These are phyloP conservation scores for Corvus hawaiiensis DNA, from an alignment of 2,113 vertebrate genomes.

Conservation along the genomic window DNA sequence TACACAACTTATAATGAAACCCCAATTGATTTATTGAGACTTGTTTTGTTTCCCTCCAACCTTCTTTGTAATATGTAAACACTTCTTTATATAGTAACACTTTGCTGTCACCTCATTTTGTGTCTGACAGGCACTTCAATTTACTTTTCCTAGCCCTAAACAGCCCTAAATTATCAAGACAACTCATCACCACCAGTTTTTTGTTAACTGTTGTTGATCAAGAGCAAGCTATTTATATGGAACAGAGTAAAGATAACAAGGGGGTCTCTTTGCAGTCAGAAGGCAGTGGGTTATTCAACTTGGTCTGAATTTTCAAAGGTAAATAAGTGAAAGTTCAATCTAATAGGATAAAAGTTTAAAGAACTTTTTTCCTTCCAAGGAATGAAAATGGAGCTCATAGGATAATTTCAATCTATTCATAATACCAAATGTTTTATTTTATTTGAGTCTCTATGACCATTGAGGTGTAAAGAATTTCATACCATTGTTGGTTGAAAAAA, in stretches of 20 bases:
- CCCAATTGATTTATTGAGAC: fast-evolving
- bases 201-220: not conserved
- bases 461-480: not conserved
- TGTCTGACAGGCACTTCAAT: not conserved
- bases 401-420: not conserved
- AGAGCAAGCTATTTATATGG: not conserved
- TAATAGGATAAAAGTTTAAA: not conserved
- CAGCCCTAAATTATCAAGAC: not conserved
- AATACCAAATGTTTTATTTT: not conserved
- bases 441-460: not conserved
- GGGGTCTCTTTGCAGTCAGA: not conserved
- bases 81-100: not conserved
- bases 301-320: not conserved
- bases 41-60: not conserved
- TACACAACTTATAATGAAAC: not conserved
- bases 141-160: not conserved
- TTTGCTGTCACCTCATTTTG: not conserved
- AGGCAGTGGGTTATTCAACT: not conserved
- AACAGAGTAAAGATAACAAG: not conserved
- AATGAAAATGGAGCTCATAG: not conserved
- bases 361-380: not conserved
- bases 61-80: not conserved
- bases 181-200: not conserved
- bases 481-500: not conserved
- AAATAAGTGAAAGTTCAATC: not conserved